A percentile compares a stretch with the other conserved stretches of the same genome.
These are phyloP conservation scores for Manis crassicaudata DNA, from an alignment of 2,797 vertebrate genomes.

Conservation along the genomic window DNA sequence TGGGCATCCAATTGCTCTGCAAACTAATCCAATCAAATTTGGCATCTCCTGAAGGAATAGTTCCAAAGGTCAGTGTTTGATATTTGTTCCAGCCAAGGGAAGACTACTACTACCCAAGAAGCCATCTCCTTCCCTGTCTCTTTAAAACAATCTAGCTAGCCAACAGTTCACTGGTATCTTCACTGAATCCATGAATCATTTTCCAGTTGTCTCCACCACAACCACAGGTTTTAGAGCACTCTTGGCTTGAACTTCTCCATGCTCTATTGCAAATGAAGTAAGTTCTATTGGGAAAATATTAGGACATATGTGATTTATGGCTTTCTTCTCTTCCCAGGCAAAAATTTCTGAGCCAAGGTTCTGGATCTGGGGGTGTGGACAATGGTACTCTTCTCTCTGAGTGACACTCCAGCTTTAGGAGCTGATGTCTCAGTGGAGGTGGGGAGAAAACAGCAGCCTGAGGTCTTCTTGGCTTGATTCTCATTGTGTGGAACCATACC, in stretches of 20 bases:
- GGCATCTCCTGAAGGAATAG: background rate
- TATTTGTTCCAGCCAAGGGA: background rate
- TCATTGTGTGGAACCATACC: background rate
- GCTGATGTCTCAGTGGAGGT: background rate
- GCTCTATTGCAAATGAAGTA: conserved; percentile 18
- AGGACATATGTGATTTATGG: background rate
- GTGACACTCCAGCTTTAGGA: background rate
- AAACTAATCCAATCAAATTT: background rate
- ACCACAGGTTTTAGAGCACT: background rate
- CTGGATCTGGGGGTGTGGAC: background rate
- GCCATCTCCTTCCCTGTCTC: background rate
- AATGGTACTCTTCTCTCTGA: background rate
- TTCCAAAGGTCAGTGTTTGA: background rate
- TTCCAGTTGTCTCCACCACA: background rate
- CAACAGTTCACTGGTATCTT: background rate
- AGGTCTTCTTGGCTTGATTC: background rate
- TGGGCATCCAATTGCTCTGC: background rate
- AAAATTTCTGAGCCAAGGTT: background rate
- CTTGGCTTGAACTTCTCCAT: background rate
- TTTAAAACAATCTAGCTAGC: background rate
- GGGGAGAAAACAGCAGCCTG: background rate
- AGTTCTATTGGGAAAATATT: background rate
- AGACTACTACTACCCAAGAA: background rate
- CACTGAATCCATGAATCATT: background rate
- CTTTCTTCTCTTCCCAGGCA: background rate